Percentiles rank a stretch among this genome's conserved stretches.
phyloP scores from a whole-genome alignment of 2,797 vertebrate species.

The Leptodactylus fallax region DNA sequence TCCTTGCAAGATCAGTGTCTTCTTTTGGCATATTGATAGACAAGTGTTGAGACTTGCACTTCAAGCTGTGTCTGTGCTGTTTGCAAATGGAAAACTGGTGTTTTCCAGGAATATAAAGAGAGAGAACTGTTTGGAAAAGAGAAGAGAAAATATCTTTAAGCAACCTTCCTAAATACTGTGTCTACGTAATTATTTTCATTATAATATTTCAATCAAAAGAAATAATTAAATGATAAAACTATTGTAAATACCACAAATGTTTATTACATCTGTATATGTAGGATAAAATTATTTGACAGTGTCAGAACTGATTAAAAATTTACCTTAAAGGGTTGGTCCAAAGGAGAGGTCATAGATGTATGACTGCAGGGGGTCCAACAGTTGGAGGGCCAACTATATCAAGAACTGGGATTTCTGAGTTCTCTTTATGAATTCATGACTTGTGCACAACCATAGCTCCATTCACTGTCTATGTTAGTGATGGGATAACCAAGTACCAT shows the following conservation, averaged over 20 bases:
- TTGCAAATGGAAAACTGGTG: conserved; percentile 45
- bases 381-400: no score
- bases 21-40: conserved; percentile 54
- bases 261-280: neutral
- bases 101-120: conserved; percentile 39
- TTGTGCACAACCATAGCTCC: no score
- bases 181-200: neutral
- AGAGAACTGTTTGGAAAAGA: neutral
- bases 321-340: no score
- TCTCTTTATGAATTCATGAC: no score
- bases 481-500: no score
- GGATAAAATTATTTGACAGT: neutral
- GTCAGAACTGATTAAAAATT: no score
- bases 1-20: conserved; percentile 50
- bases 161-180: neutral
- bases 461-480: no score
- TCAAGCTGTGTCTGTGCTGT: conserved; percentile 54
- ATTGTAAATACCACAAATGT: neutral
- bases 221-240: neutral
- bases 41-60: conserved; percentile 44
- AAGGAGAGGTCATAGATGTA: no score
- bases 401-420: no score
- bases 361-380: no score
- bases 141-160: neutral
- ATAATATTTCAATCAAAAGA: neutral